Percentiles rank a stretch among this genome's conserved stretches.
phyloP scores from a whole-genome alignment of 2,888 invertebrate genomes.

The Torymus auratus region DNA sequence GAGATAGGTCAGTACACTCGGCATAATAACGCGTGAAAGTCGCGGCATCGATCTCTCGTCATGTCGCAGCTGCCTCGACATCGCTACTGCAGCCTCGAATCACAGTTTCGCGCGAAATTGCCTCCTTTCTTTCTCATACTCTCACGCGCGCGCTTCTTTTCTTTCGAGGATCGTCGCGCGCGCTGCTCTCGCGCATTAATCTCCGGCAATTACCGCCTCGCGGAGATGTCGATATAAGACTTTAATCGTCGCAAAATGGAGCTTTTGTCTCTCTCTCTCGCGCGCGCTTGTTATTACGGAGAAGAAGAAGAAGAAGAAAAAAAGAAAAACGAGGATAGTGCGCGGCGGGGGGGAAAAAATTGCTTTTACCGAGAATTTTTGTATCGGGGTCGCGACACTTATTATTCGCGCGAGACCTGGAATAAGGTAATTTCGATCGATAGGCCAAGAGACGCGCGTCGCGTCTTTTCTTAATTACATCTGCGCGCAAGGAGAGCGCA shows the following conservation, averaged over 20 bases:
- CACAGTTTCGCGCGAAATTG: constrained; percentile 40
- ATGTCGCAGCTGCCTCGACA: neutral
- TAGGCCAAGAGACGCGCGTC: neutral
- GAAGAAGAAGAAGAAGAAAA: neutral
- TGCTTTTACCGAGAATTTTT: constrained; percentile 38
- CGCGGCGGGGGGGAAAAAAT: constrained; percentile 8
- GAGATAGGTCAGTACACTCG: constrained; percentile 31
- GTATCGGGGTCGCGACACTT: neutral
- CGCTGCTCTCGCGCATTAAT: constrained; percentile 11
- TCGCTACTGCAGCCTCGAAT: constrained; percentile 15
- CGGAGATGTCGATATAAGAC: constrained; percentile 37
- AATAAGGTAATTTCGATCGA: constrained; percentile 10
- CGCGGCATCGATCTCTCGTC: constrained; percentile 5
- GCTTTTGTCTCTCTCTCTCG: constrained; percentile 31
- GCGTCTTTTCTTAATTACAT: constrained; percentile 14
- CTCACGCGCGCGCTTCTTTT: neutral
- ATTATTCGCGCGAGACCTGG: neutral
- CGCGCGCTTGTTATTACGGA: constrained; percentile 9
- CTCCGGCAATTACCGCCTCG: constrained; percentile 33
- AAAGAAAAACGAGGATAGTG: neutral
- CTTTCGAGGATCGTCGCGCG: neutral
- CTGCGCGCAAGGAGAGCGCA: neutral
- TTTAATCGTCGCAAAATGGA: constrained; percentile 41
- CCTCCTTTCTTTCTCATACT: neutral
- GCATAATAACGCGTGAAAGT: constrained; percentile 30